Evolutionary conservation across 2,888 invertebrate genomes (phyloP), one percentile per base, ranked within the genome.

Genomic region (Congeria kusceri): DNA sequence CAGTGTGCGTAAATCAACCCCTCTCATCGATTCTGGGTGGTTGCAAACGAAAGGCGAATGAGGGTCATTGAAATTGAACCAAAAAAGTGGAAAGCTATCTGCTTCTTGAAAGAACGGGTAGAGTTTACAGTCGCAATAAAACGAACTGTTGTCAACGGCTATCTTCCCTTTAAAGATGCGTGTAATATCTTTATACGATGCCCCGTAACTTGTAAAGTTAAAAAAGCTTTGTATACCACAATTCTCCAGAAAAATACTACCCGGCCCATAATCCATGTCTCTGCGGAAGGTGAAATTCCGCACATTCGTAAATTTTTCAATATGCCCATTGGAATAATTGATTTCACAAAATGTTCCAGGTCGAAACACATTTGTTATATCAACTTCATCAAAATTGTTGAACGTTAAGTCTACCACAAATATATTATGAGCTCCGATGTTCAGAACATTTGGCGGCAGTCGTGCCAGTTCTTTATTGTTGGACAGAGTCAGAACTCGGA

Each of bases 341-440:
- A 78, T 15, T 15, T 62, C 49, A 28, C 78, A 78, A 29, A 79
- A 70, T n/a, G 62, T 23, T 1, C 74, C 74, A 27, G 65, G 57
- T 7, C 65, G 44, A 13, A 74, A 29, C 11, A 74, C 23, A 49
- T 79, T 79, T 7, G 78, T 70, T 0, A 70, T 46, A 28, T 79
- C 78, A 1, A 62, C 23, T 61, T 49, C 25, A 9, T 70, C 49
- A 20, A 74, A 29, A 13, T 46, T 25, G 39, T 79, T 79, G 29
- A 56, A 61, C 13, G 78, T 69, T n/a, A 74, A 69, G 47, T 74
- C 63, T 1, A 70, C 53, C 23, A n/a, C 32, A 15, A 61, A 29
- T n/a, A 79, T 74, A 57, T 74, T 70, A 5, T 59, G 69, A 32
- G 65, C 15, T 23, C 61, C 39, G 18, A 61, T 63, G 20, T 56